Percentiles rank a stretch among this genome's conserved stretches.
Evolutionary conservation across 2,113 vertebrate genomes (phyloP).

Genomic region (Thalassarche chlororhynchos): DNA sequence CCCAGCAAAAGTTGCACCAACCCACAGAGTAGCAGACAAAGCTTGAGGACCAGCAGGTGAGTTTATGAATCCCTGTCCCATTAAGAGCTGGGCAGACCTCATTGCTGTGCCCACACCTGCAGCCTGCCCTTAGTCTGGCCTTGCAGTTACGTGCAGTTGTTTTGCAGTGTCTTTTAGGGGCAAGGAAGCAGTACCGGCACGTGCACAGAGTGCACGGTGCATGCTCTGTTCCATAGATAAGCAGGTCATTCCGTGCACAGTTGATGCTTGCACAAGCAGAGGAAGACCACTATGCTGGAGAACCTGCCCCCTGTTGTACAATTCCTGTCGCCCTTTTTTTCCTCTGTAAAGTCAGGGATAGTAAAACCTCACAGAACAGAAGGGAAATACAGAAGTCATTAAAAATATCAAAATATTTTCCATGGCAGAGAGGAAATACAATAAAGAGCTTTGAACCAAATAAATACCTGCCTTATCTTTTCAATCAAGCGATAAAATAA

Average conservation of each 20-base stretch:
- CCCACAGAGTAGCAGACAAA: neutral
- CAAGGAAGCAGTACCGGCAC: rapidly evolving
- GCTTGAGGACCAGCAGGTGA: neutral
- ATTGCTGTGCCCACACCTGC: neutral
- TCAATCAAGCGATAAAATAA: neutral
- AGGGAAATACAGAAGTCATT: neutral
- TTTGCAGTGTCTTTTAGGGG: neutral
- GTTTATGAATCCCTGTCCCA: neutral
- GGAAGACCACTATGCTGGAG: neutral
- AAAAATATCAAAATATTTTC: neutral
- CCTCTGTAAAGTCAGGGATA: neutral
- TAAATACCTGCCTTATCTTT: neutral
- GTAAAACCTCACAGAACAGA: neutral
- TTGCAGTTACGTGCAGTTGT: neutral
- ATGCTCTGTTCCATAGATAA: neutral
- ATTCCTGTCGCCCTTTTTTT: neutral
- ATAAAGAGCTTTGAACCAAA: neutral
- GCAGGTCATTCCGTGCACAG: rapidly evolving
- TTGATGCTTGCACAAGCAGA: neutral
- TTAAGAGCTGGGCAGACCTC: neutral
- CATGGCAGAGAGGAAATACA: neutral
- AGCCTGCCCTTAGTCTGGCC: neutral
- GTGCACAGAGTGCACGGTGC: neutral
- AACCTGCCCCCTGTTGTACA: neutral
- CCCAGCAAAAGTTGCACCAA: neutral